Conservation (phyloP, 2,888 invertebrate species). For the Salpingus planirostris region DNA sequence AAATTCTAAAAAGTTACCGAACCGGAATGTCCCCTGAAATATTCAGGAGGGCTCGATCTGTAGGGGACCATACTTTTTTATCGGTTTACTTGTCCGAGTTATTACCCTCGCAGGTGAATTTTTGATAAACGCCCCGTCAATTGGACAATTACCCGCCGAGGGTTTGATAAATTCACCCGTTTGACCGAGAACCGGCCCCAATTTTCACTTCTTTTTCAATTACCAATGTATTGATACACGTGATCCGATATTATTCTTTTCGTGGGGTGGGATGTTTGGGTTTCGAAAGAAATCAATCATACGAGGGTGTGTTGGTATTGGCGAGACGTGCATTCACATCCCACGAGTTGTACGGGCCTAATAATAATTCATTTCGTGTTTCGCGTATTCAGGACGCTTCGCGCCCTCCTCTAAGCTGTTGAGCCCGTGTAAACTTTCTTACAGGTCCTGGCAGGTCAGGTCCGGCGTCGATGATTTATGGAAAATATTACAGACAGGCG, state of each 20-base stretch:
- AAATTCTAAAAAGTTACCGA: constrained; percentile 31
- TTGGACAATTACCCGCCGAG: too few species aligned
- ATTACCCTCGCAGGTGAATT: too few species aligned
- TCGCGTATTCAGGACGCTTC: constrained; percentile 18
- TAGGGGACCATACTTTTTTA: constrained; percentile 23
- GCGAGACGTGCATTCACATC: constrained; percentile 14
- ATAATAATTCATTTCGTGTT: constrained; percentile 38
- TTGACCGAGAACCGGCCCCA: too few species aligned
- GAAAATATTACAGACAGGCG: constrained; percentile 42
- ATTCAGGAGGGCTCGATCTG: constrained; percentile 23
- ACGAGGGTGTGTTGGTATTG: constrained; percentile 25
- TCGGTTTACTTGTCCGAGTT: constrained; percentile 19
- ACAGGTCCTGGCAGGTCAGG: constrained; percentile 34
- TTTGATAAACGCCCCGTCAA: too few species aligned
- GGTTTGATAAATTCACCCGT: too few species aligned
- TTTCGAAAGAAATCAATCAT: constrained; percentile 22
- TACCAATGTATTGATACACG: too few species aligned
- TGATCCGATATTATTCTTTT: too few species aligned
- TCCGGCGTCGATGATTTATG: constrained; percentile 43
- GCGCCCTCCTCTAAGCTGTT: constrained; percentile 22
- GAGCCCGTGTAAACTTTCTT: constrained; percentile 32
- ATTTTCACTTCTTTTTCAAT: too few species aligned
- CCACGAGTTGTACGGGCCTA: constrained; percentile 19
- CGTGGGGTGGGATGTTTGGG: too few species aligned
- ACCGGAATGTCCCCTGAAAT: constrained; percentile 21